Evolutionary conservation across 2,888 invertebrate genomes (phyloP).

Genomic region (Meliscaeva auricollis): DNA sequence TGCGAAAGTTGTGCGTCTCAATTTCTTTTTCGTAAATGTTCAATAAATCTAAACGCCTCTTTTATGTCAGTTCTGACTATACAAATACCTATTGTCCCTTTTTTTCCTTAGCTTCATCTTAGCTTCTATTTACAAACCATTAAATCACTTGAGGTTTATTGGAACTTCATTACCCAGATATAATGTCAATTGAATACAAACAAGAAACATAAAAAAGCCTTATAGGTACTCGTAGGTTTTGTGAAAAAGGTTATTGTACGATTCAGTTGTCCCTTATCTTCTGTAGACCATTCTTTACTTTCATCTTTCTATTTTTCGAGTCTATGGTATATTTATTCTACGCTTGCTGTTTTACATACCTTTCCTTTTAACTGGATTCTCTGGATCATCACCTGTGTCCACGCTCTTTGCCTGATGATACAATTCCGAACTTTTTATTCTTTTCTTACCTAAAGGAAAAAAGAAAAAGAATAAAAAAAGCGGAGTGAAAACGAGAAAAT

Average conservation of each 20-base stretch:
- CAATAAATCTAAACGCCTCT: constrained; percentile 60
- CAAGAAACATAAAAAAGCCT: constrained; percentile 14
- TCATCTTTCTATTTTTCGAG: constrained; percentile 6
- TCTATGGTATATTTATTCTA: constrained; percentile 56
- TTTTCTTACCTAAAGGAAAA: constrained; percentile 80
- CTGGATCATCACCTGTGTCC: constrained; percentile 83
- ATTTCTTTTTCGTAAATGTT: constrained; percentile 2
- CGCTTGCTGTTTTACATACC: constrained; percentile 81
- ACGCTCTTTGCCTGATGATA: constrained; percentile 82
- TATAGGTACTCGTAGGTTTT: constrained; percentile 38
- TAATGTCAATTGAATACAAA: constrained; percentile 71
- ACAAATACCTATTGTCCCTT: constrained; percentile 32
- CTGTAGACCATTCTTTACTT: constrained; percentile 44
- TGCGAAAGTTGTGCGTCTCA: neutral
- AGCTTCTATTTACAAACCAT: constrained; percentile 64
- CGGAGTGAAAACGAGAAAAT: constrained; percentile 22
- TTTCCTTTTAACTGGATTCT: constrained; percentile 84
- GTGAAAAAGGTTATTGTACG: constrained; percentile 65
- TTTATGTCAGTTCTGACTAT: constrained; percentile 53
- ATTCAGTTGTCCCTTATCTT: constrained; percentile 54
- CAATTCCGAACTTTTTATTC: constrained; percentile 82
- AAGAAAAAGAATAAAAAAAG: constrained; percentile 35
- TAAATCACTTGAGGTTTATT: constrained; percentile 69
- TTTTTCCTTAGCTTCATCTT: constrained; percentile 26
- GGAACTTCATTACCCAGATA: constrained; percentile 63